Evolutionary conservation across 2,888 invertebrate species (phyloP), one percentile per base, ranked within the genome.

Genomic region (Pandemis heparana): DNA sequence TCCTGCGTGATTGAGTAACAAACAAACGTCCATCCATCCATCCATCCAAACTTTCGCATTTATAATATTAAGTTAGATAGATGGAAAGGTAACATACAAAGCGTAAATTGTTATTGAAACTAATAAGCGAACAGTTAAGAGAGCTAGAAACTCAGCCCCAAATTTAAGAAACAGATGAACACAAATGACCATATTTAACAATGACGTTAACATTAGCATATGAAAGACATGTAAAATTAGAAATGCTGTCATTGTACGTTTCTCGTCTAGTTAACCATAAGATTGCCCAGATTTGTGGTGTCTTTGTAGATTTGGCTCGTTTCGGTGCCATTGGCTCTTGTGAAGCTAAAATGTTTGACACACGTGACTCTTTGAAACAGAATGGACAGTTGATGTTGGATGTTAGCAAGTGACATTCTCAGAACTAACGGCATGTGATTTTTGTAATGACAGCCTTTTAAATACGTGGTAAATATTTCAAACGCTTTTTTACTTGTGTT

Each of bases 151-250:
- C 72, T 39, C 67, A 63, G 56, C 43, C 61, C 67, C 63, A 63
- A 72, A 72, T 71, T 39, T 53, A 39, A 14, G 43, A 46, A 63
- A 62, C 56, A 68, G 62, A 68, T 53, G 46, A 65, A 72, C 53
- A 68, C 67, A 72, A 72, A 72, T 72, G 67, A 72, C 72, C 67
- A 72, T 67, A 43, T 46, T 39, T 12, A 38, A 72, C 72, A 71
- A 71, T 65, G 64, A 5, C 16, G 46, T 10, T 4, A 32, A 6
- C 46, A 72, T 72, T 72, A 67, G 46, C 72, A 72, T 72, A 16
- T 72, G 62, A 72, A 72, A 63, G 62, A 56, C 63, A 51, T 60
- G 18, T 63, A 43, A 48, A 46, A 48, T 71, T 60, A 67, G 48
- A 72, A 68, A 72, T 63, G 72, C 56, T 63, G 10, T 10, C 46